A percentile compares a stretch with the other conserved stretches of the same genome.
phyloP scores from a whole-genome alignment of 1,140 invertebrate genomes.

The Drosophila nasuta region DNA sequence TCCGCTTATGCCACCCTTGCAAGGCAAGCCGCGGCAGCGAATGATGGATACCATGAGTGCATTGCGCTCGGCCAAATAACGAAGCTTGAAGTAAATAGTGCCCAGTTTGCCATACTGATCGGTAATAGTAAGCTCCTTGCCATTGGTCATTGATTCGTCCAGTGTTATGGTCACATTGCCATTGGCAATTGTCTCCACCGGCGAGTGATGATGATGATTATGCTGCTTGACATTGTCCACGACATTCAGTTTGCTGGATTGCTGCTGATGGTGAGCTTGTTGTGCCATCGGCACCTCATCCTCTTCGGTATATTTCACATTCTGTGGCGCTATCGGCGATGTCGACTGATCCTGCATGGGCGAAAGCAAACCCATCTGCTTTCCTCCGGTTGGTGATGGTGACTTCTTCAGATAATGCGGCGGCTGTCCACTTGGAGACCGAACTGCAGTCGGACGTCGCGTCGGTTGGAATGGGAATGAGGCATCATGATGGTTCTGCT shows the following conservation, averaged over 20 bases:
- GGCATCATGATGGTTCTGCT: constrained; percentile 77
- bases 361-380: constrained; percentile 85
- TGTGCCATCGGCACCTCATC: constrained; percentile 62
- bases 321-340: constrained; percentile 74
- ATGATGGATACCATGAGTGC: constrained; percentile 96
- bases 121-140: constrained; percentile 84
- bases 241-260: constrained; percentile 61
- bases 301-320: constrained; percentile 77
- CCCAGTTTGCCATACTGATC: constrained; percentile 89
- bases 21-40: constrained; percentile 93
- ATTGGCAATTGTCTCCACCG: constrained; percentile 73
- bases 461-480: constrained; percentile 87
- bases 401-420: constrained; percentile 95
- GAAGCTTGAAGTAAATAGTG: constrained; percentile 93
- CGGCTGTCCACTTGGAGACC: constrained; percentile 87
- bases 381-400: constrained; percentile 92
- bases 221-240: constrained; percentile 49
- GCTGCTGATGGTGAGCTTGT: constrained; percentile 35
- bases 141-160: constrained; percentile 74
- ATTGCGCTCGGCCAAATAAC: constrained; percentile 94
- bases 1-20: constrained; percentile 87
- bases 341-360: constrained; percentile 81
- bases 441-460: constrained; percentile 86
- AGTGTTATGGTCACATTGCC: constrained; percentile 80
- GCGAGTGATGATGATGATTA: constrained; percentile 81